Percentiles rank a stretch among this genome's conserved stretches.
Evolutionary conservation across 2,113 vertebrate genomes (phyloP).

Genomic region (Leptosomus discolor): DNA sequence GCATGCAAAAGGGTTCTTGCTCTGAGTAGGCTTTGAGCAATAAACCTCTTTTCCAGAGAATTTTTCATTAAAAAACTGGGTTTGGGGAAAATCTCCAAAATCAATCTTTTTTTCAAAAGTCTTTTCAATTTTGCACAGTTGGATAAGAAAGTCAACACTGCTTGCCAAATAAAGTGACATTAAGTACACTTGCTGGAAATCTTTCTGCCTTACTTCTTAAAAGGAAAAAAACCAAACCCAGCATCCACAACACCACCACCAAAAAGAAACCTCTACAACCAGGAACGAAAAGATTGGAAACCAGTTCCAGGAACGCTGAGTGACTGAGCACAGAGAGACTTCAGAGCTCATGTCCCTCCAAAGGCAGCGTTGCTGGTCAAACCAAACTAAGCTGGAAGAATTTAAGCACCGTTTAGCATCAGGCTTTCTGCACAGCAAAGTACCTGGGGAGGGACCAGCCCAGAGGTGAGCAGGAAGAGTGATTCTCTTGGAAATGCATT

Average conservation of each 20-base stretch:
- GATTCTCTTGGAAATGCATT: not conserved
- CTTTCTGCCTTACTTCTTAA: not conserved
- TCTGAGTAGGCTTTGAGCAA: not conserved
- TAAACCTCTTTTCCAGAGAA: constrained; percentile 46
- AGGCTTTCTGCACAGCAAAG: not conserved
- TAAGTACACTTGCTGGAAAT: constrained; percentile 25
- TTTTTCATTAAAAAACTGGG: constrained; percentile 10
- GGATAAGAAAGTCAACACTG: not conserved
- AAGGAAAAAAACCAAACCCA: not conserved
- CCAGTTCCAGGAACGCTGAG: not conserved
- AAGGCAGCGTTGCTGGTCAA: not conserved
- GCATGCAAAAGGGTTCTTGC: not conserved
- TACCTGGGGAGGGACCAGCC: not conserved
- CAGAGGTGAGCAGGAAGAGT: not conserved
- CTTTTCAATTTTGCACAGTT: constrained; percentile 43
- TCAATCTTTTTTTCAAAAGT: not conserved
- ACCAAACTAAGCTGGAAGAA: not conserved
- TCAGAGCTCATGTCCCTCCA: not conserved
- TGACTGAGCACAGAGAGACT: not conserved
- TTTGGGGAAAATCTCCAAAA: constrained; percentile 23
- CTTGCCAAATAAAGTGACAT: constrained; percentile 14
- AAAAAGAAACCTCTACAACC: not conserved
- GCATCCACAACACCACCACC: too few relatives aligned
- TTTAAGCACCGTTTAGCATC: not conserved
- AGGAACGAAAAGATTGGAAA: not conserved